A percentile compares a stretch with the other conserved stretches of the same genome.
These are phyloP conservation scores for Phylloscopus trochiloides DNA, from an alignment of 2,113 vertebrate genomes.

Conservation along the genomic window DNA sequence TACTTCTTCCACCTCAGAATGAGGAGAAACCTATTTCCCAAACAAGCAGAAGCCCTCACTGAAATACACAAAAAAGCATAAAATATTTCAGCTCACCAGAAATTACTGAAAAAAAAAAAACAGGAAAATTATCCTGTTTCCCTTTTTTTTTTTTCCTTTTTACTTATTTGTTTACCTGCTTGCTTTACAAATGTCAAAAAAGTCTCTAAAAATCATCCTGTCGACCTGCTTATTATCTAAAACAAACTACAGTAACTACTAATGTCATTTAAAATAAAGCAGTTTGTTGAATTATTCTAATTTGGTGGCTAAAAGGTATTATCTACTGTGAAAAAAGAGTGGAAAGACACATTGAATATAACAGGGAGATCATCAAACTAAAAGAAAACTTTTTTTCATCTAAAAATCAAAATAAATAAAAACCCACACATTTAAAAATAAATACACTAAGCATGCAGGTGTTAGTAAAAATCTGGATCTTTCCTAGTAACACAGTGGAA, in stretches of 20 bases:
- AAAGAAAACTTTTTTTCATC: background rate
- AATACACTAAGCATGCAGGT: background rate
- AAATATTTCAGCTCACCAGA: background rate
- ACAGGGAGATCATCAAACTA: background rate
- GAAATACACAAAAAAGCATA: background rate
- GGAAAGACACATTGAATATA: background rate
- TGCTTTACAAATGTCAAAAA: conserved; percentile 9
- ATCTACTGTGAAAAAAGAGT: background rate
- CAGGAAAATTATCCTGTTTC: background rate
- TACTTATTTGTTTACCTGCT: conserved; percentile 14
- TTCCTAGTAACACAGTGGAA: background rate
- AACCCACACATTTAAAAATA: background rate
- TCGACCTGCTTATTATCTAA: conserved; percentile 32
- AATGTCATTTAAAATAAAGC: background rate
- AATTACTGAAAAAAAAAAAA: conserved; percentile 33
- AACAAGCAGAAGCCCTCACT: background rate
- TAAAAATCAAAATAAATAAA: background rate
- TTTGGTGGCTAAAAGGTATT: background rate
- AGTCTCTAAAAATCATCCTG: conserved; percentile 21
- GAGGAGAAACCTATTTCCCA: background rate
- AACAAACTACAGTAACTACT: conserved; percentile 7
- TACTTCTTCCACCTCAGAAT: background rate
- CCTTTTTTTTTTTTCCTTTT: background rate
- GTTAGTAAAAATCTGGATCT: background rate
- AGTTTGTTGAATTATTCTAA: background rate